Conservation (phyloP, 2,113 vertebrate genomes). For the Pseudorasbora parva region DNA sequence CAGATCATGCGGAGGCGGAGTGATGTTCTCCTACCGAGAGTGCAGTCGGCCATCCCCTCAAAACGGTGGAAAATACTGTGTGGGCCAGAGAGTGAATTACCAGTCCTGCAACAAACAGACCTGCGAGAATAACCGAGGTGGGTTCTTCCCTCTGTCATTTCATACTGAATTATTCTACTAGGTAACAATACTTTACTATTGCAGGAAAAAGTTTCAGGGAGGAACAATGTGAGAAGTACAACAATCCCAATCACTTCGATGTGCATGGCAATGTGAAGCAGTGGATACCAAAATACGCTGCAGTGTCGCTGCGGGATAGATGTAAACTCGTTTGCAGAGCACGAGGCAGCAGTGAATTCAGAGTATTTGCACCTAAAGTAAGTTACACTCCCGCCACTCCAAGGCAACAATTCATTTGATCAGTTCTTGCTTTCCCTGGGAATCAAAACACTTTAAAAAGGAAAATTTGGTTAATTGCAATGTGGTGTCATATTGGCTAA, state of each 20-base stretch:
- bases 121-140: slow-evolving; percentile 80
- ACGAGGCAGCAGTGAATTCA: slow-evolving; percentile 89
- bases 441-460: background rate
- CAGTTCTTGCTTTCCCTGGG: background rate
- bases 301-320: slow-evolving; percentile 89
- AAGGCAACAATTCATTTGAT: background rate
- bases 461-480: too few relatives aligned
- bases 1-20: slow-evolving; percentile 90
- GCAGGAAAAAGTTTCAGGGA: slow-evolving; percentile 92
- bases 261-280: slow-evolving; percentile 81
- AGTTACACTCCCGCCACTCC: background rate
- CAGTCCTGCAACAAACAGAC: slow-evolving; percentile 87
- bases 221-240: slow-evolving; percentile 94
- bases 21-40: slow-evolving; percentile 90
- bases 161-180: background rate
- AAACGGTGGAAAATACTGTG: slow-evolving; percentile 90
- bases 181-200: slow-evolving; percentile 15
- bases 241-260: slow-evolving; percentile 84
- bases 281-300: slow-evolving; percentile 94
- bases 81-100: slow-evolving; percentile 89
- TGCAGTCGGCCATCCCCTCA: slow-evolving; percentile 84
- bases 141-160: slow-evolving; percentile 42
- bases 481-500: too few relatives aligned
- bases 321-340: slow-evolving; percentile 94
- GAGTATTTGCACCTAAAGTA: slow-evolving; percentile 95